Base-by-base conservation (phyloP, 2,888 invertebrate species). In the Imbricaverruca yamaguchii region DNA sequence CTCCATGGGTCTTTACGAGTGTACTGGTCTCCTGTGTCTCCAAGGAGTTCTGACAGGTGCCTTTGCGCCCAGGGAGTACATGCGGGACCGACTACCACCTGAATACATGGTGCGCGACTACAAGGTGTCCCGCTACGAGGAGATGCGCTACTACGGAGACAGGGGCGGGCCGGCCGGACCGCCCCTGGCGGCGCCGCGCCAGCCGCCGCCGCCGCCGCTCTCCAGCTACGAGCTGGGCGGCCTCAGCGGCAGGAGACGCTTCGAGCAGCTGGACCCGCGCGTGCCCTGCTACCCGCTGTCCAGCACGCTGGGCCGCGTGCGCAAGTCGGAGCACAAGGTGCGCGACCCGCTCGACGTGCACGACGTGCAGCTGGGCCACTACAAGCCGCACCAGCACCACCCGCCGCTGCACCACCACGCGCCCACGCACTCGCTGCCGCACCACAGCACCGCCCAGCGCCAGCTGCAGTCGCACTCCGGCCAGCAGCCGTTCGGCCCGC, bases 211-310 rank as follows among this genome's bases (percentile, higher is more conserved):
- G 69, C 69, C 69, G 53, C 74, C 74, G 53, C 74, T 74, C 21
- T 53, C 74, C 23, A 79, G 59, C 25, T 79, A 79, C 79, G 79
- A 79, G 13, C 79, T 56, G 57, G 59, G 79, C 79, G 56, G 79
- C 13, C 12, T 56, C 21, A 23, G 57, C 79, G 56, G 79, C 56
- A 7, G 79, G 23, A 57, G 79, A 1, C 56, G 79, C n/a, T 59
- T 79, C 79, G 79, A 79, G 79, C 79, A 79, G 79, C 79, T 79
- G 13, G 79, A 79, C 79, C 79, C 79, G 57, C 57, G 57, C 15
- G 79, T 79, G 57, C 79, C 23, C 23, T 79, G 59, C 25, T 59
- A 56, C 57, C 57, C 79, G 57, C 57, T 56, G 13, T 57, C 79
- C 12, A 59, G 11, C 57, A 79, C 79, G 15, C 56, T 79, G 79